Conservation (phyloP, 2,888 invertebrate genomes). For the Cyclophora albipunctata region DNA sequence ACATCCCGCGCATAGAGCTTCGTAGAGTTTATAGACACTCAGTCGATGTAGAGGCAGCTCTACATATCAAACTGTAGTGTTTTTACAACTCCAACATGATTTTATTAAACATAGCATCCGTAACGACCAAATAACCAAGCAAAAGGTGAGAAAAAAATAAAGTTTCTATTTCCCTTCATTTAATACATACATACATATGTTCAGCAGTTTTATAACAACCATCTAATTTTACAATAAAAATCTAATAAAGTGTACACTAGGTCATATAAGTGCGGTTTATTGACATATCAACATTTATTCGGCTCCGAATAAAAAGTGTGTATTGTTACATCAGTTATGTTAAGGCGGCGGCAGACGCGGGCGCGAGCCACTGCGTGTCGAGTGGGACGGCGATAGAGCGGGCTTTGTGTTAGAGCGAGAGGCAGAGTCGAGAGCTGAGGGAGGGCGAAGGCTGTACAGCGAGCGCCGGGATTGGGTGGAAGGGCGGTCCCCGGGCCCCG, state of each 20-base stretch:
- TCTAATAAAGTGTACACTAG: constrained; percentile 12
- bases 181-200: not conserved
- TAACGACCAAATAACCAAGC: too few species aligned
- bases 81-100: too few species aligned
- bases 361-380: constrained; percentile 43
- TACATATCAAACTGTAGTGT: too few species aligned
- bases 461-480: constrained; percentile 44
- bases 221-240: constrained; percentile 11
- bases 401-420: constrained; percentile 31
- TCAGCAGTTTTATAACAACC: constrained; percentile 8
- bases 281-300: constrained; percentile 30
- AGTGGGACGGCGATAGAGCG: constrained; percentile 34
- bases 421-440: constrained; percentile 33
- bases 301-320: constrained; percentile 27
- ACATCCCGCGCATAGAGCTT: too few species aligned
- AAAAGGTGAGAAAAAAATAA: not conserved
- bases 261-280: constrained; percentile 22
- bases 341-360: constrained; percentile 48
- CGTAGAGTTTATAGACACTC: too few species aligned
- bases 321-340: constrained; percentile 52
- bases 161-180: not conserved
- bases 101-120: too few species aligned
- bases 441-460: constrained; percentile 59
- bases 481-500: constrained; percentile 53
- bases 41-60: too few species aligned